A percentile compares a stretch with the other conserved stretches of the same genome.
phyloP scores from a whole-genome alignment of 2,888 invertebrate species.

The Pseudoips prasinana region DNA sequence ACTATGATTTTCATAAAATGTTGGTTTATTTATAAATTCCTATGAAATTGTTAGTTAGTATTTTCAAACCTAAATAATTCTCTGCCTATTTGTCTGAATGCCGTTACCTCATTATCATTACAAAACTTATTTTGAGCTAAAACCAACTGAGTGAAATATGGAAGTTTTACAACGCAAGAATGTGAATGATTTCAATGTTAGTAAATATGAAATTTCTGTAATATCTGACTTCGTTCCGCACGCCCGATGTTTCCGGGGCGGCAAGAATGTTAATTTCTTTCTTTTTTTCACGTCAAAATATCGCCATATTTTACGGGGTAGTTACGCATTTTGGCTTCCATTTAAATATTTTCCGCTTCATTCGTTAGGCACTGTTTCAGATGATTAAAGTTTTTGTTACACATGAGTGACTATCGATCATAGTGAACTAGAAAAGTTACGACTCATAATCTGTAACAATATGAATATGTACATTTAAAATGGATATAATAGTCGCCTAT shows the following conservation, averaged over 20 bases:
- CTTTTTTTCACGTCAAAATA: slow-evolving; percentile 55
- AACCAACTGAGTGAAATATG: no score
- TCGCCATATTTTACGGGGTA: slow-evolving; percentile 72
- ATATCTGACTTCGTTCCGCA: slow-evolving; percentile 64
- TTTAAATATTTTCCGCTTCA: slow-evolving; percentile 79
- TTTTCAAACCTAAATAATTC: no score
- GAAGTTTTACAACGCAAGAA: slow-evolving; percentile 38
- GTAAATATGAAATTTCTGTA: slow-evolving; percentile 46
- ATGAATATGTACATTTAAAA: no score
- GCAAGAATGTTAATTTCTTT: slow-evolving; percentile 64
- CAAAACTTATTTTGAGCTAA: no score
- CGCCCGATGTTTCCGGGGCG: slow-evolving; percentile 59
- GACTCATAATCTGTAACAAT: no score
- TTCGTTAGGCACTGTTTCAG: slow-evolving; percentile 73
- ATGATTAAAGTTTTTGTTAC: slow-evolving; percentile 65
- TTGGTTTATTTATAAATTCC: no score
- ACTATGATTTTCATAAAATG: no score
- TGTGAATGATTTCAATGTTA: slow-evolving; percentile 52
- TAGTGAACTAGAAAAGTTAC: slow-evolving; percentile 3
- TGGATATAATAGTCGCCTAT: no score
- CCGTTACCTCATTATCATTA: no score
- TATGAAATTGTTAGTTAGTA: no score
- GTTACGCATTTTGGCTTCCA: slow-evolving; percentile 73
- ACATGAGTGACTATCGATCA: slow-evolving; percentile 39
- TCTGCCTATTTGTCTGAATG: no score